A percentile compares a stretch with the other conserved stretches of the same genome.
Evolutionary conservation across 2,888 invertebrate species (phyloP).

Genomic region (Chydorus sphaericus): DNA sequence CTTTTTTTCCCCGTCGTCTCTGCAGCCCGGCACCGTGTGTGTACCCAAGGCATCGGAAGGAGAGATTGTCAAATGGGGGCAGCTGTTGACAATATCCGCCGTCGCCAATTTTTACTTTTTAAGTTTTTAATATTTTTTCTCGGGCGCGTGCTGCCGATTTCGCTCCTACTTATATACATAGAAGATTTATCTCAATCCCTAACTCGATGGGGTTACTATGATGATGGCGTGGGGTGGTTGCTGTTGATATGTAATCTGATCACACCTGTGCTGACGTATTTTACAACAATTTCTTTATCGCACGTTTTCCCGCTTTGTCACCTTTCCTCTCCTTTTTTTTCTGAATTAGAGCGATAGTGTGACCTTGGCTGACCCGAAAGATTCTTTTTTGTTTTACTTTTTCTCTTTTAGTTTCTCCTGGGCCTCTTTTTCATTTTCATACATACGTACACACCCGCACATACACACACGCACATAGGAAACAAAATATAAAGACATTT

Average conservation of each 20-base stretch:
- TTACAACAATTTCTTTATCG: not conserved
- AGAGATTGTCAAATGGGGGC: slow-evolving; percentile 6
- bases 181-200: no score
- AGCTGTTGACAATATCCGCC: slow-evolving; percentile 4
- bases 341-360: not conserved
- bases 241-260: no score
- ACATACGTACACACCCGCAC: not conserved
- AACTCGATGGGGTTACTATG: no score
- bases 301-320: not conserved
- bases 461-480: no score
- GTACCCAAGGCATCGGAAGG: slow-evolving; percentile 5
- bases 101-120: slow-evolving; percentile 5
- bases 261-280: no score
- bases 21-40: not conserved
- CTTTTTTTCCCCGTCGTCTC: not conserved
- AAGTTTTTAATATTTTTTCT: not conserved
- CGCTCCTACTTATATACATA: no score
- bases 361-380: slow-evolving; percentile 1
- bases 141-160: not conserved
- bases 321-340: not conserved
- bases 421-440: not conserved
- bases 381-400: not conserved
- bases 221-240: no score
- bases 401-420: not conserved
- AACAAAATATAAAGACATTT: slow-evolving; percentile 2